A percentile compares a stretch with the other conserved stretches of the same genome.
Evolutionary conservation across 2,113 vertebrate species (phyloP).

Genomic region (Polypterus bichir): DNA sequence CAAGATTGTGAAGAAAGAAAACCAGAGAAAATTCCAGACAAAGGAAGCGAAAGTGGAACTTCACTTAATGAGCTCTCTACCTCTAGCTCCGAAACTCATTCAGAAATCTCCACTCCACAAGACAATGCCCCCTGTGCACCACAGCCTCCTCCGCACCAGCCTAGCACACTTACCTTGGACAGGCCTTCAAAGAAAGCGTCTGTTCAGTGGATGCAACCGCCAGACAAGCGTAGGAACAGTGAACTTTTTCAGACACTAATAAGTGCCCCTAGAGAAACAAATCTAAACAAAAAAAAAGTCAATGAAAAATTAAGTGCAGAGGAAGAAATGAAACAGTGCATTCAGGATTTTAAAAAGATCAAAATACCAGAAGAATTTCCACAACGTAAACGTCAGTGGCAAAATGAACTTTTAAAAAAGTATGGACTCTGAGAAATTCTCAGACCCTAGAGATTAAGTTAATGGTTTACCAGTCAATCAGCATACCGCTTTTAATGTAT

Average conservation of each 20-base stretch:
- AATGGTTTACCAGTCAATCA: not conserved
- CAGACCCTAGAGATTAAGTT: not conserved
- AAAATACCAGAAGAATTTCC: slow-evolving; percentile 76
- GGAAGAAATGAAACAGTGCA: slow-evolving; percentile 83
- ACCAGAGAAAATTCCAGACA: slow-evolving; percentile 57
- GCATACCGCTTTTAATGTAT: not conserved
- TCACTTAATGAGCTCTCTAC: slow-evolving; percentile 75
- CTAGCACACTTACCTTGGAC: slow-evolving; percentile 70
- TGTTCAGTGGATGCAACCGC: slow-evolving; percentile 64
- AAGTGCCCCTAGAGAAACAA: slow-evolving; percentile 65
- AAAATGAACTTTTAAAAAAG: slow-evolving; percentile 76
- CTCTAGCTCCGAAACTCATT: slow-evolving; percentile 78
- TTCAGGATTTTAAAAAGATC: slow-evolving; percentile 78
- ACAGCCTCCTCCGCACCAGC: slow-evolving; percentile 55
- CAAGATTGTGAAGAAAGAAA: slow-evolving; percentile 62
- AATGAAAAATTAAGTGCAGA: slow-evolving; percentile 68
- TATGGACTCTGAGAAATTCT: slow-evolving; percentile 58
- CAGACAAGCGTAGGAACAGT: slow-evolving; percentile 77
- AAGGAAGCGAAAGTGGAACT: slow-evolving; percentile 75
- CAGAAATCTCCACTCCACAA: slow-evolving; percentile 66
- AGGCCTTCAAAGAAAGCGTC: slow-evolving; percentile 66
- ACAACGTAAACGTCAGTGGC: slow-evolving; percentile 75
- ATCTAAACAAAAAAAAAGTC: slow-evolving; percentile 69
- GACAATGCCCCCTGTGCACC: slow-evolving; percentile 45
- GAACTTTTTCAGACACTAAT: slow-evolving; percentile 82